Evolutionary conservation across 2,888 invertebrate genomes (phyloP), one percentile per base, ranked within the genome.

Genomic region (Pammene fasciana): DNA sequence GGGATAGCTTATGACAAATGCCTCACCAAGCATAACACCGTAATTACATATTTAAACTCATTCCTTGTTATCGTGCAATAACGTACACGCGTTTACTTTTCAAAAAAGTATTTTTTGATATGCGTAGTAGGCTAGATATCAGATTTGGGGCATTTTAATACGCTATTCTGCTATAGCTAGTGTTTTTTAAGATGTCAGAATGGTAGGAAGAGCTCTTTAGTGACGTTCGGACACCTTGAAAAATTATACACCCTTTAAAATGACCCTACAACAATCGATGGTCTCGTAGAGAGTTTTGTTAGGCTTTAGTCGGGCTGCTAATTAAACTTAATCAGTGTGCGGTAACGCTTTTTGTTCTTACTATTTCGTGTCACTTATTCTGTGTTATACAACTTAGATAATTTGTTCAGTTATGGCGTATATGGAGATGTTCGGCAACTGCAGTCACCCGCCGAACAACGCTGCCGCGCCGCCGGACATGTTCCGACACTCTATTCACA

Each of bases 391-490:
- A 34, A 52, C 13, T 41, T 55, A 13, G 7, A 46, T 48, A 7
- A 16, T 72, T 77, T 85, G 75, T 94, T 76, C 94, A 97, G 98
- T 98, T 82, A 97, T 97, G 96, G 97, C 97, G 74, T 98, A 98
- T 88, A 98, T 98, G 98, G 97, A 98, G 93, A 97, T 98, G 95
- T 97, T 97, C 82, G 97, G 97, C 26, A 96, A 96, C 87, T 97
- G 97, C 92, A 96, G 96, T 75, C 97, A 97, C 81, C 94, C 95
- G 74, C 95, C 95, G 72, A 86, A 85, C 74, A 86, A 78, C 70
- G 84, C 86, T 9, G 95, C 95, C 75, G 95, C 94, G 67, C 94
- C 95, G 55, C 94, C 95, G 68, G 97, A 97, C 79, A 95, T 97
- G 87, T 94, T 97, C 86, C 94, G 97, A 60, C 97, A 97, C 87